Conservation (phyloP, 2,113 vertebrate genomes). For the Eretmochelys imbricata region DNA sequence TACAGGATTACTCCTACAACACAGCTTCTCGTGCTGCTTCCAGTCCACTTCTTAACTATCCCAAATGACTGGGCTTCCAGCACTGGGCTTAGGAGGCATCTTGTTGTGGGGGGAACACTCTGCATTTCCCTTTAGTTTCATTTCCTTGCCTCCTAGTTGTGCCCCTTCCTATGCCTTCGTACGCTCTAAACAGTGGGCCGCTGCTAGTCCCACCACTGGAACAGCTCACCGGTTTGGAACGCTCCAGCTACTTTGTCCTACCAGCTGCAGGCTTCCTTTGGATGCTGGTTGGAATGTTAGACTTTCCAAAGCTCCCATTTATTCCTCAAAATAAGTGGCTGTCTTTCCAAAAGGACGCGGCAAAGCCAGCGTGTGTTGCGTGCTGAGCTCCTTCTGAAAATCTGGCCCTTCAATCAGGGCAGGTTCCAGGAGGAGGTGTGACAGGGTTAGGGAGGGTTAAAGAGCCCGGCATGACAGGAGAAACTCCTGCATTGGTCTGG, state of each 20-base stretch:
- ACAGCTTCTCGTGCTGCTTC: background rate
- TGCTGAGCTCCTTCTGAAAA: background rate
- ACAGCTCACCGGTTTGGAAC: rapidly evolving
- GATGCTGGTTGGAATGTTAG: too few relatives aligned
- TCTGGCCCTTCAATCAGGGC: background rate
- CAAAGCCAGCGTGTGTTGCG: rapidly evolving
- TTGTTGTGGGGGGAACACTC: background rate
- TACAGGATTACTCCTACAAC: background rate
- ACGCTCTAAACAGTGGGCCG: background rate
- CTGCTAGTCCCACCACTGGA: background rate
- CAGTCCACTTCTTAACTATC: background rate
- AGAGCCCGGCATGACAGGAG: background rate
- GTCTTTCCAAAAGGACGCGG: too few relatives aligned
- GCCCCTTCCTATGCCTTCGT: background rate
- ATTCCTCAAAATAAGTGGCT: background rate
- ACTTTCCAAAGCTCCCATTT: background rate
- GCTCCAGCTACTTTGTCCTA: background rate
- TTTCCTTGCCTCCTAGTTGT: background rate
- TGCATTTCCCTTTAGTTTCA: background rate
- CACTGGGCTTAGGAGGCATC: background rate
- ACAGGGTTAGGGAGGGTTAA: too few relatives aligned
- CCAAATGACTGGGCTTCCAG: background rate
- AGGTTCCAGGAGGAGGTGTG: background rate
- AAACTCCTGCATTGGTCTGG: background rate
- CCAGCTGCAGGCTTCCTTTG: background rate